These are phyloP conservation scores for Anthopleura xanthogrammica DNA, from an alignment of 92 coral and sea anemone species.

Conservation along the genomic window DNA sequence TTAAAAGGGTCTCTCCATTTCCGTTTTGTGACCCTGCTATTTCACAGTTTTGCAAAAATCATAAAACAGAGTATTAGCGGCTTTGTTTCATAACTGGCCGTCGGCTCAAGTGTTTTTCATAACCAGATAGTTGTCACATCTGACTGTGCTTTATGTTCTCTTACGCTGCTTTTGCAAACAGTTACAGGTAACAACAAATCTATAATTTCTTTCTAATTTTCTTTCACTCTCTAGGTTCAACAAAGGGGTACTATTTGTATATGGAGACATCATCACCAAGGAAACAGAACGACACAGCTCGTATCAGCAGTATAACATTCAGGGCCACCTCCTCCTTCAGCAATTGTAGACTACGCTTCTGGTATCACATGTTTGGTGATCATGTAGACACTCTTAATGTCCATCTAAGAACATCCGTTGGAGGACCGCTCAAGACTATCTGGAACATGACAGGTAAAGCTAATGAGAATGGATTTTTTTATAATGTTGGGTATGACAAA, in stretches of 20 bases:
- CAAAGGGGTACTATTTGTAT: constrained; percentile 79
- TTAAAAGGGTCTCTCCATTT: too few species aligned
- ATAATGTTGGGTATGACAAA: neutral
- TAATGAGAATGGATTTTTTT: neutral
- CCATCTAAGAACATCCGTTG: constrained; percentile 62
- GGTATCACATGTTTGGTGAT: constrained; percentile 95
- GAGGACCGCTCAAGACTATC: constrained; percentile 60
- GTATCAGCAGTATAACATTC: constrained; percentile 87
- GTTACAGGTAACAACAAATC: too few species aligned
- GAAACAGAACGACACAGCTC: constrained; percentile 80
- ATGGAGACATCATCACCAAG: constrained; percentile 94
- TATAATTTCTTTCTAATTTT: neutral
- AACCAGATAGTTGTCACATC: too few species aligned
- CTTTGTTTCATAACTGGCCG: too few species aligned
- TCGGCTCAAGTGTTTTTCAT: too few species aligned
- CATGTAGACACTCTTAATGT: constrained; percentile 80
- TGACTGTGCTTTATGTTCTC: too few species aligned
- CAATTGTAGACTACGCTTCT: constrained; percentile 79
- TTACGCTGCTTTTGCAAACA: neutral
- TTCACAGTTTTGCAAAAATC: too few species aligned
- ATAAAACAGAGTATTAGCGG: too few species aligned
- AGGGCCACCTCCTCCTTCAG: constrained; percentile 55
- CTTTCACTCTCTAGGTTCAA: constrained; percentile 48
- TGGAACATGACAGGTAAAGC: constrained; percentile 77
- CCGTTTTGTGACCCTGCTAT: too few species aligned